phyloP scores from a whole-genome alignment of 1,140 invertebrate genomes.

The Aphidius ervi region DNA sequence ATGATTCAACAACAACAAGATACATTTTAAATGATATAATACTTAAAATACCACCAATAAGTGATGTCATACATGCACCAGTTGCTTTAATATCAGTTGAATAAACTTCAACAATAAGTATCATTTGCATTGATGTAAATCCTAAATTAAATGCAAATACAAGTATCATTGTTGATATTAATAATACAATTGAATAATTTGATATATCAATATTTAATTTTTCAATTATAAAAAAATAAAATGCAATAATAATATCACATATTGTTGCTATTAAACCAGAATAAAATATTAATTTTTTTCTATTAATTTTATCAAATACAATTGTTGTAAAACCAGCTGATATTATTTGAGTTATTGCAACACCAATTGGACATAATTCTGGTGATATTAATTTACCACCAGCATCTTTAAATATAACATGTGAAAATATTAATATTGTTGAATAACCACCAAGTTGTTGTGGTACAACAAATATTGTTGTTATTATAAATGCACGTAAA shows the following conservation, averaged over 20 bases:
- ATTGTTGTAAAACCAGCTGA: conserved; percentile 34
- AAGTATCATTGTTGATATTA: conserved; percentile 59
- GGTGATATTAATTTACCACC: conserved; percentile 47
- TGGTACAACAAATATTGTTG: conserved; percentile 61
- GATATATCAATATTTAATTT: conserved; percentile 20
- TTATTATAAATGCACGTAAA: conserved; percentile 61
- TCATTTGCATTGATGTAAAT: conserved; percentile 63
- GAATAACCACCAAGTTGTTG: conserved; percentile 71
- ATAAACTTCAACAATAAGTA: conserved; percentile 69
- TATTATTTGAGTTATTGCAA: conserved; percentile 52
- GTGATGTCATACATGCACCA: conserved; percentile 63
- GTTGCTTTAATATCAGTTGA: conserved; percentile 63
- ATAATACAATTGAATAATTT: conserved; percentile 54
- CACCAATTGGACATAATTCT: conserved; percentile 48
- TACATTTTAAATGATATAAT: conserved; percentile 69
- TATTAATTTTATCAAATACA: conserved; percentile 51
- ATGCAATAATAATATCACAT: conserved; percentile 52
- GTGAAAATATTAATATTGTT: conserved; percentile 66
- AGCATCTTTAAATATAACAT: conserved; percentile 65
- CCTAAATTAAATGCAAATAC: conserved; percentile 66
- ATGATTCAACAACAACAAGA: conserved; percentile 56
- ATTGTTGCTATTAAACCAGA: conserved; percentile 30
- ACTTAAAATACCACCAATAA: conserved; percentile 63
- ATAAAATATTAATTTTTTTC: conserved; percentile 50
- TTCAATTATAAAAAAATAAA: conserved; percentile 59